Evolutionary conservation across 2,113 vertebrate species (phyloP).

Genomic region (Pardalotus punctatus): DNA sequence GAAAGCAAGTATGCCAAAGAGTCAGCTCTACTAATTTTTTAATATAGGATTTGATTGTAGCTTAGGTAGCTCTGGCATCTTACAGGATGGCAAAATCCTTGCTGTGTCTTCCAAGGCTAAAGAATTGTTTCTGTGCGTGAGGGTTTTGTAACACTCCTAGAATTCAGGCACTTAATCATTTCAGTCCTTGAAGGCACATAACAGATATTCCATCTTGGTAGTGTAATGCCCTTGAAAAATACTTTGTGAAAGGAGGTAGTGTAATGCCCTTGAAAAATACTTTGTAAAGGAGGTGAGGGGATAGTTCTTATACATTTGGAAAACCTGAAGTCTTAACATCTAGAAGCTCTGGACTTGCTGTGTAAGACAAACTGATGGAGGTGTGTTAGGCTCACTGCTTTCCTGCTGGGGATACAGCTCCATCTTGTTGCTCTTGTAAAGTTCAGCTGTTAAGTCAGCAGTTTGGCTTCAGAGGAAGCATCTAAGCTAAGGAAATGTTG

Average conservation of each 20-base stretch:
- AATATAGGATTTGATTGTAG: not conserved
- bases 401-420: not conserved
- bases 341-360: not conserved
- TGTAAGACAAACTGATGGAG: not conserved
- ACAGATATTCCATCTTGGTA: not conserved
- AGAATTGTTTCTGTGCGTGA: not conserved
- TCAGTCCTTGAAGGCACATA: not conserved
- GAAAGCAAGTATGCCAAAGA: not conserved
- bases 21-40: not conserved
- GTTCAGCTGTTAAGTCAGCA: not conserved
- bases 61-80: not conserved
- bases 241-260: not conserved
- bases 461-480: not conserved
- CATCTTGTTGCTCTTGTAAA: not conserved
- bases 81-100: not conserved
- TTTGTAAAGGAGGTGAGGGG: not conserved
- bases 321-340: not conserved
- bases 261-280: not conserved
- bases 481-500: not conserved
- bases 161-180: not conserved
- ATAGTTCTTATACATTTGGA: not conserved
- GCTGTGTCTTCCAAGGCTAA: not conserved
- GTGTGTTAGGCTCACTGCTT: not conserved
- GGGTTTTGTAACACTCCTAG: not conserved
- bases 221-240: not conserved